Conservation (phyloP, 2,797 vertebrate species). For the Mormyrops boulengeri region DNA sequence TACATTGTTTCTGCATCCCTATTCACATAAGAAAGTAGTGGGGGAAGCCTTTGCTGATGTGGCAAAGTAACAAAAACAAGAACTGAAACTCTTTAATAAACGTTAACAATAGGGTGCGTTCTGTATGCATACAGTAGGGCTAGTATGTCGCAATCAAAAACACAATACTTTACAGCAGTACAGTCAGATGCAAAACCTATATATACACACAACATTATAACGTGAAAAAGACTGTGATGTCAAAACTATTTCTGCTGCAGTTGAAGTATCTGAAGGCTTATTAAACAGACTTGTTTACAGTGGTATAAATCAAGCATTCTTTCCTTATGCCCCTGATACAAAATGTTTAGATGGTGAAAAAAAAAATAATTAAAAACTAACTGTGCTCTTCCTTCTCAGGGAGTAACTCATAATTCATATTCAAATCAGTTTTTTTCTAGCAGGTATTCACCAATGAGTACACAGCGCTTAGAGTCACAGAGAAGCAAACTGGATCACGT, state of each 20-base stretch:
- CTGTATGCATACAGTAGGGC: neutral
- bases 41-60: neutral
- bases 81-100: neutral
- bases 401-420: slow-evolving; percentile 5
- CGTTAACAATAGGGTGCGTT: neutral
- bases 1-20: neutral
- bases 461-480: neutral
- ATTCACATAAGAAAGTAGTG: neutral
- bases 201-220: neutral
- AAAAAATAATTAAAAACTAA: neutral
- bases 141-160: slow-evolving; percentile 32
- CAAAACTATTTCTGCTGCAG: slow-evolving; percentile 47
- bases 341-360: slow-evolving; percentile 1
- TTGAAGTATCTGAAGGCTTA: neutral
- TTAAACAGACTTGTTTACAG: neutral
- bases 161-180: slow-evolving; percentile 22
- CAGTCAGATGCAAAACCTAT: slow-evolving; percentile 2
- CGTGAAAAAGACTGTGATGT: slow-evolving; percentile 34
- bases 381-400: neutral
- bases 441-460: slow-evolving; percentile 13
- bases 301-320: slow-evolving; percentile 1
- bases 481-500: slow-evolving; percentile 5
- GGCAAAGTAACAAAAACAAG: neutral
- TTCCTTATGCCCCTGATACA: neutral
- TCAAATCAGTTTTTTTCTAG: neutral